Evolutionary conservation across 2,113 vertebrate species (phyloP).

Genomic region (Pangasianodon hypophthalmus): DNA sequence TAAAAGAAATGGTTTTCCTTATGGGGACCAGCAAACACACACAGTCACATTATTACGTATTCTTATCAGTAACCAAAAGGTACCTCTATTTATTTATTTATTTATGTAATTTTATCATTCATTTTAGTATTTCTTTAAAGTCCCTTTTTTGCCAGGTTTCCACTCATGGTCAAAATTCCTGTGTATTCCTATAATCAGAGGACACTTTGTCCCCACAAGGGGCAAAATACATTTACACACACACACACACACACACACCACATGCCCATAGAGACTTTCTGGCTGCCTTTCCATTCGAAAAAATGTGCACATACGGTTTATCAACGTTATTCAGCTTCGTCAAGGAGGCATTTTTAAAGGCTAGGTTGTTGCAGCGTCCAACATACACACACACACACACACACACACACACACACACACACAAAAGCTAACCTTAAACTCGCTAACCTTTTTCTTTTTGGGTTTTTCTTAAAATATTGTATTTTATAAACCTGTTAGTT

Average conservation of each 20-base stretch:
- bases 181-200: background rate
- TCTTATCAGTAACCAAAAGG: background rate
- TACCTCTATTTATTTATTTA: background rate
- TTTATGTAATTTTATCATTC: background rate
- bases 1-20: background rate
- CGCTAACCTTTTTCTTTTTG: background rate
- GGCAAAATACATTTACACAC: background rate
- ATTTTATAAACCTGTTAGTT: background rate
- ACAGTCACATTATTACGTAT: background rate
- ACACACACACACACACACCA: background rate
- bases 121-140: background rate
- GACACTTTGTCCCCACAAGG: background rate
- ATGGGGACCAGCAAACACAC: background rate
- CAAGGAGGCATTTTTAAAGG: slow-evolving; percentile 6
- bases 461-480: background rate
- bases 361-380: background rate
- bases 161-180: background rate
- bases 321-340: background rate
- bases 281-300: background rate
- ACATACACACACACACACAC: background rate
- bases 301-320: background rate
- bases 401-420: background rate
- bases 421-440: background rate
- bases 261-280: slow-evolving; percentile 4
- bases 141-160: background rate